Base-by-base conservation (phyloP, 1,140 invertebrate genomes). In the Riptortus pedestris region DNA sequence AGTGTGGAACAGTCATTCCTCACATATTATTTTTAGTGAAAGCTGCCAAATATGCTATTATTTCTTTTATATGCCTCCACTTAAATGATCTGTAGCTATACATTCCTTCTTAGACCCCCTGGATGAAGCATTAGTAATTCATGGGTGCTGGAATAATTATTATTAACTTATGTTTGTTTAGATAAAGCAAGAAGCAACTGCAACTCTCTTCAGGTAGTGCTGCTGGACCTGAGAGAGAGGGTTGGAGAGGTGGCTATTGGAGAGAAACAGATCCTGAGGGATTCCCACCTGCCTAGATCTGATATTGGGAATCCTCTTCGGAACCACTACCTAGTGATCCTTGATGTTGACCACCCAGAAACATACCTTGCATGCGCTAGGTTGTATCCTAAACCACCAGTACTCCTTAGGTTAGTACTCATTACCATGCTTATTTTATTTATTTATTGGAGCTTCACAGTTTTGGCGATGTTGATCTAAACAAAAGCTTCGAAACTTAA, bases 321-420 rank as follows among this genome's bases (percentile, higher is more conserved):
- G 52, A 83, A 83, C 52, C 75, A 94, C 11, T 94, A 91, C 74
- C 75, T 95, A 20, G 90, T 92, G 9, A 77, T 96, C 14, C 92
- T 87, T 71, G 91, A 95, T 70, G 81, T 83, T 61, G 82, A 81
- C 47, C 87, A 91, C 72, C 73, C 80, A 1, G 87, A 92, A 66
- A 85, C 84, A 48, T 88, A 90, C 71, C 74, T 93, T 67, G 84
- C 84, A 0, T 96, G 93, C 74, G 87, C 91, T 14, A 88, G 88
- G 74, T 85, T 96, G 64, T 79, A 83, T 67, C 77, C 82, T 26
- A 79, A 81, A 22, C 80, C 79, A 69, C 77, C 84, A 0, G 79
- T 83, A 66, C 79, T 78, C 45, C 79, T 82, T 24, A 89, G 86
- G 87, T 90, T 74, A 83, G 81, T 79, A 45, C 24, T 20, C 22